phyloP scores from a whole-genome alignment of 2,797 vertebrate genomes.

The Ctenochaetus hawaiiensis region DNA sequence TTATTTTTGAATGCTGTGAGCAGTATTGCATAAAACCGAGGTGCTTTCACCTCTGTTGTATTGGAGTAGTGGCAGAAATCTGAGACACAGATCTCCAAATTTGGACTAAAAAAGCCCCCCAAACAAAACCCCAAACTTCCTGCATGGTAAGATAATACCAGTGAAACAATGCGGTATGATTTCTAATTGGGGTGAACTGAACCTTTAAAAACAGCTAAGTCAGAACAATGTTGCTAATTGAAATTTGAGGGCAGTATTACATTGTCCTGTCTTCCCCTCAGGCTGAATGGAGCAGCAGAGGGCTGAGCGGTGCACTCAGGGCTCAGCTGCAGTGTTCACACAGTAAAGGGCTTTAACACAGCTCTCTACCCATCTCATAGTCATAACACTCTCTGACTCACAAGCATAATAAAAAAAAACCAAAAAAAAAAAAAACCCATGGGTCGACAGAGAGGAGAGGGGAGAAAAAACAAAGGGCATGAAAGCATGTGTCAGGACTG shows the following conservation, averaged over 20 bases:
- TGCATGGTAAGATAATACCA: not conserved
- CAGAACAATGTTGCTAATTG: conserved; percentile 18
- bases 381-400: conserved; percentile 53
- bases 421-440: conserved; percentile 6
- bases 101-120: not conserved
- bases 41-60: not conserved
- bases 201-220: conserved; percentile 15
- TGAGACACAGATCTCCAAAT: conserved; percentile 1
- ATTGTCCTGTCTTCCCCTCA: conserved; percentile 3
- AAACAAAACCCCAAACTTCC: not conserved
- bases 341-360: conserved; percentile 65
- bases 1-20: not conserved
- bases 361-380: conserved; percentile 42
- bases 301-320: conserved; percentile 27
- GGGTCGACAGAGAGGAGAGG: conserved; percentile 19
- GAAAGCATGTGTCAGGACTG: conserved; percentile 62
- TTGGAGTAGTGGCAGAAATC: not conserved
- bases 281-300: conserved; percentile 28
- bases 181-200: conserved; percentile 3
- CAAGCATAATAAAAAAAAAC: conserved; percentile 5
- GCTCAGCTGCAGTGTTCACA: conserved; percentile 54
- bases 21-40: not conserved
- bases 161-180: not conserved
- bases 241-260: conserved; percentile 17
- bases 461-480: conserved; percentile 51